Evolutionary conservation across 2,113 vertebrate genomes (phyloP).

Genomic region (Planiliza haematocheilus): DNA sequence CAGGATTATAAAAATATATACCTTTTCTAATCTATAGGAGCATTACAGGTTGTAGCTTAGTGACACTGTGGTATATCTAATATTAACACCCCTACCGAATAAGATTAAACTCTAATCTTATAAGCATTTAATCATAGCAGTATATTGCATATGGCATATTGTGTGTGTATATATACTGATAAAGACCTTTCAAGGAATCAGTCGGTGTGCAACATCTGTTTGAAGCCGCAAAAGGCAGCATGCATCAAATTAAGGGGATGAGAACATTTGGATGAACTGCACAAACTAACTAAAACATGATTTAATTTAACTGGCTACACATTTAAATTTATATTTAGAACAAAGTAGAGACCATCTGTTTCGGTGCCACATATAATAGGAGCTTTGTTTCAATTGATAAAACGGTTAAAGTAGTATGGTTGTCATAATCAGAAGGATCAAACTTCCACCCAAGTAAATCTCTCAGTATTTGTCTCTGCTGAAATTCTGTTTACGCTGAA

Average conservation of each 20-base stretch:
- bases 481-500: neutral
- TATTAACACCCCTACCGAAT: neutral
- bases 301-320: neutral
- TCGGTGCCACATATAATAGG: neutral
- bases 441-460: neutral
- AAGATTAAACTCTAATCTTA: neutral
- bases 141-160: neutral
- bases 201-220: too few relatives aligned
- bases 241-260: too few relatives aligned
- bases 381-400: neutral
- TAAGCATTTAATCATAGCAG: neutral
- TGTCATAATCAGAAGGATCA: neutral
- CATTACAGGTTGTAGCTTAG: too few relatives aligned
- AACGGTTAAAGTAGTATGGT: neutral
- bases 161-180: too few relatives aligned
- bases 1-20: too few relatives aligned
- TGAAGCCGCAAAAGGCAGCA: too few relatives aligned
- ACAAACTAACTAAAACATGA: neutral
- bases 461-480: neutral
- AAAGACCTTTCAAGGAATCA: neutral
- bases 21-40: too few relatives aligned
- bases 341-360: neutral
- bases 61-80: too few relatives aligned
- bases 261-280: neutral
- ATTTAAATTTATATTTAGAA: neutral